Evolutionary conservation across 2,888 invertebrate species (phyloP).

Genomic region (Oscheius onirici): DNA sequence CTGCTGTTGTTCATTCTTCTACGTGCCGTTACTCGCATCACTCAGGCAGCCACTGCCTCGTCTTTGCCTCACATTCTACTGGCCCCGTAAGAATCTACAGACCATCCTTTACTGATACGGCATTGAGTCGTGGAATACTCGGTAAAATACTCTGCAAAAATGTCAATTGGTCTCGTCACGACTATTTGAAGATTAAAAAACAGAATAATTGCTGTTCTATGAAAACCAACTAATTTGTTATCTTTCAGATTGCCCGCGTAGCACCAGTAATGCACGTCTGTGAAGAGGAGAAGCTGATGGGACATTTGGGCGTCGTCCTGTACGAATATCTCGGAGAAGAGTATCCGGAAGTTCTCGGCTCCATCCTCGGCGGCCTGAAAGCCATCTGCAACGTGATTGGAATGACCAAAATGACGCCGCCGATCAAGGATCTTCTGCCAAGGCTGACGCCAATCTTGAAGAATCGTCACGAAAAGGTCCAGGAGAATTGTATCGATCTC

Average conservation of each 20-base stretch:
- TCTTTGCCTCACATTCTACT: too few species aligned
- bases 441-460: constrained; percentile 89
- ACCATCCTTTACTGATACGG: too few species aligned
- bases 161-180: too few species aligned
- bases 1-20: too few species aligned
- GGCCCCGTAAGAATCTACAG: too few species aligned
- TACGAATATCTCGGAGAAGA: constrained; percentile 99
- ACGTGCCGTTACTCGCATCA: too few species aligned
- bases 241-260: constrained; percentile 82
- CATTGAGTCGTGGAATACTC: too few species aligned
- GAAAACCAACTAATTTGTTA: neutral
- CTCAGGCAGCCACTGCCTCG: too few species aligned
- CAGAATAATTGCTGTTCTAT: too few species aligned
- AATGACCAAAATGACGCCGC: constrained; percentile 99
- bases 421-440: constrained; percentile 81
- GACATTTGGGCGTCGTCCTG: constrained; percentile 96
- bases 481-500: constrained; percentile 99
- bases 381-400: constrained; percentile 99
- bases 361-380: constrained; percentile 96
- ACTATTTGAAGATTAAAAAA: too few species aligned
- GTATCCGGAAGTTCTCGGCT: constrained; percentile 92
- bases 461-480: constrained; percentile 87
- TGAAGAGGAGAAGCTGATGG: constrained; percentile 99
- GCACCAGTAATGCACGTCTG: constrained; percentile 99
- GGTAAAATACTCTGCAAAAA: too few species aligned